phyloP scores from a whole-genome alignment of 92 coral and sea anemone genomes.

The Galaxea fascicularis region DNA sequence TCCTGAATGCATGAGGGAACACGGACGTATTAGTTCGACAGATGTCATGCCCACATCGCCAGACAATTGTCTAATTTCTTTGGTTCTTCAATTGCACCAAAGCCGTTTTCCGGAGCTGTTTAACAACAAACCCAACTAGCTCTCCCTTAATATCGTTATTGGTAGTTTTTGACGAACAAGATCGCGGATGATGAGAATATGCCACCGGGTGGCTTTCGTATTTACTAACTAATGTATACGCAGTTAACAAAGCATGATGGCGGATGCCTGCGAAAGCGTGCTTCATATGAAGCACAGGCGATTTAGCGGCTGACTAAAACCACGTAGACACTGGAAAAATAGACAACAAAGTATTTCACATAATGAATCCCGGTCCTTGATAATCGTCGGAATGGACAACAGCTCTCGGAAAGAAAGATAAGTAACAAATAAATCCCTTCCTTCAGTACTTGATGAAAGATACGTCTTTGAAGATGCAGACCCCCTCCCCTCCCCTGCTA shows the following conservation, averaged over 20 bases:
- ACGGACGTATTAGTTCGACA: slow-evolving; percentile 17
- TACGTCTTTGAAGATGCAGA: slow-evolving; percentile 4
- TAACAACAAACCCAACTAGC: background rate
- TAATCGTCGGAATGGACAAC: background rate
- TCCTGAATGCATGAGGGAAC: slow-evolving; percentile 1
- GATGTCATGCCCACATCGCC: slow-evolving; percentile 13
- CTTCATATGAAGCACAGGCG: background rate
- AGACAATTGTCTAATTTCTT: slow-evolving; percentile 43
- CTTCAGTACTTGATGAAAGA: slow-evolving; percentile 29
- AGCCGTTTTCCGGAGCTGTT: slow-evolving; percentile 39
- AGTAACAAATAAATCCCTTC: slow-evolving; percentile 9
- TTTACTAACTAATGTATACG: background rate
- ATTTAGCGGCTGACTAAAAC: too few species aligned
- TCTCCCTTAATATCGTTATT: slow-evolving; percentile 20
- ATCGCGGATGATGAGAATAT: slow-evolving; percentile 4
- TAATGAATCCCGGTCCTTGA: background rate
- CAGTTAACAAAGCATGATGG: background rate
- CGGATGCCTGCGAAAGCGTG: background rate
- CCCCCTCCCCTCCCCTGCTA: slow-evolving; percentile 38
- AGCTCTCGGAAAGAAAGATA: slow-evolving; percentile 12
- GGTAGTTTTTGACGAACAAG: slow-evolving; percentile 6
- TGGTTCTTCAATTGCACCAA: slow-evolving; percentile 8
- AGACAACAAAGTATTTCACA: background rate
- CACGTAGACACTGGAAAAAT: background rate
- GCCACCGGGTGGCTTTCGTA: slow-evolving; percentile 12